Evolutionary conservation across 2,113 vertebrate species (phyloP).

Genomic region (Eolophus roseicapilla): DNA sequence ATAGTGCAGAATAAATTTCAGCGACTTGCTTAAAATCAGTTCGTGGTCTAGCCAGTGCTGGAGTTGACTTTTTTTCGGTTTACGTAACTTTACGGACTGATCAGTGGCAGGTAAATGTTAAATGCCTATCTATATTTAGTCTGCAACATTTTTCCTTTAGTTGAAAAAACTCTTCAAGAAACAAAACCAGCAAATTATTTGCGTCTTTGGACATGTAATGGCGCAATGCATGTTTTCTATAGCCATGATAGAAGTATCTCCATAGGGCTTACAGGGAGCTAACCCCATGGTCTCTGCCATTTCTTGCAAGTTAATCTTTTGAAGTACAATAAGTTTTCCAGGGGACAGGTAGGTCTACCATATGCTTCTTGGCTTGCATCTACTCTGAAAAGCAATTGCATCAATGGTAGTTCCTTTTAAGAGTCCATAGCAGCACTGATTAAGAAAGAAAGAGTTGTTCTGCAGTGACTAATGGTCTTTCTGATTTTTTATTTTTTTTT

Average conservation of each 20-base stretch:
- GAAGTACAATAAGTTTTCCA: rapidly evolving
- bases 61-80: neutral
- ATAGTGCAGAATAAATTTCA: neutral
- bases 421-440: neutral
- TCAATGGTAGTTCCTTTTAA: neutral
- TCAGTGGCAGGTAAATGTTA: neutral
- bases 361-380: neutral
- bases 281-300: neutral
- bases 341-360: neutral
- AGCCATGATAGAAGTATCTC: neutral
- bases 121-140: neutral
- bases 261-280: neutral
- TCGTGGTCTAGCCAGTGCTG: neutral
- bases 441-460: neutral
- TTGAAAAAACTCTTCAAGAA: neutral
- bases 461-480: neutral
- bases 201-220: neutral
- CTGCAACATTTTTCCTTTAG: neutral
- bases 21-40: neutral
- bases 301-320: neutral
- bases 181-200: neutral
- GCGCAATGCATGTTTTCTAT: neutral
- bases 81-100: neutral
- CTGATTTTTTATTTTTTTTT: neutral
- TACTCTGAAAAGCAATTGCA: neutral